Base-by-base conservation (phyloP, 1,140 invertebrate genomes). In the Parapsyche elsis region DNA sequence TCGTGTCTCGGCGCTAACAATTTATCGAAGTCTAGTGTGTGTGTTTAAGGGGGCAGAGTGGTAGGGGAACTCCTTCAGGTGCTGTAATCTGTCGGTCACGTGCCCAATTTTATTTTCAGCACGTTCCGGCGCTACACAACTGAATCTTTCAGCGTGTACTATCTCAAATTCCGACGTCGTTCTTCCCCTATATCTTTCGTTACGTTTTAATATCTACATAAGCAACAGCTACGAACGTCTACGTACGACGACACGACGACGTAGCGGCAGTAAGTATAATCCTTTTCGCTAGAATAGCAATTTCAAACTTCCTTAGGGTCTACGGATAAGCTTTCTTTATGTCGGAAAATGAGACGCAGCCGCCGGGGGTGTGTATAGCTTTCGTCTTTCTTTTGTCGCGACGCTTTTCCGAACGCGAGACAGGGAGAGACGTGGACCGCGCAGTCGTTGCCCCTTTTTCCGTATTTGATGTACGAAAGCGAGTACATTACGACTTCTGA, bases 261-360 rank as follows among this genome's bases (percentile, higher is more conserved):
- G 88, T 88, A 89, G 88, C 87, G 87, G 87, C 88, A 88, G 88
- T 88, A 86, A 81, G 80, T 89, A 89, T 89, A 89, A 89, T 89
- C 88, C 88, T 89, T 89, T 89, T 89, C 88, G 87, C 88, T 89
- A 88, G 88, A 89, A 89, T 88, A 88, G 88, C 88, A 89, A 89
- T 89, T 89, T 88, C 88, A 88, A 89, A 89, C 88, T 89, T 89
- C 88, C 88, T 89, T 89, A 89, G 88, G 88, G 88, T 88, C 88
- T 89, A 88, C 86, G 87, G 87, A 89, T 89, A 89, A 89, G 88
- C 88, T 88, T 89, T 89, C 88, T 89, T 89, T 89, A 89, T 89
- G 88, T 87, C 86, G 86, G 74, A 61, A 64, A 77, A 76, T 71
- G 78, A 82, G 76, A 82, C 78, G 81, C 30, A 74, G 70, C 79